phyloP scores from a whole-genome alignment of 2,888 invertebrate species.

The Eupithecia abbreviata region DNA sequence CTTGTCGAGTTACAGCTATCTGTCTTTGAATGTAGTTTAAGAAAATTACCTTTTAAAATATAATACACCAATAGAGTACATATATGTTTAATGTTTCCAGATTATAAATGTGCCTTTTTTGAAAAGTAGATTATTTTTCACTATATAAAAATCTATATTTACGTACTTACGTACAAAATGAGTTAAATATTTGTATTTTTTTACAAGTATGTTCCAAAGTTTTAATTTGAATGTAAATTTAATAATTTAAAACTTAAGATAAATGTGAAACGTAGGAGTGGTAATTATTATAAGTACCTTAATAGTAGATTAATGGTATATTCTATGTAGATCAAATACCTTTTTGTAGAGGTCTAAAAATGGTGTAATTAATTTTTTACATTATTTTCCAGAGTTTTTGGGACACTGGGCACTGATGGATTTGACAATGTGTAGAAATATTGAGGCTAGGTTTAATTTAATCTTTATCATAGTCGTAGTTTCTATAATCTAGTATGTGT shows the following conservation, averaged over 20 bases:
- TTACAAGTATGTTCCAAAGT: neutral
- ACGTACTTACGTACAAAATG: neutral
- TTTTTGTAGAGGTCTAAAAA: neutral
- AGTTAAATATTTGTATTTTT: neutral
- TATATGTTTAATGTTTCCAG: slow-evolving; percentile 49
- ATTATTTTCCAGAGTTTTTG: slow-evolving; percentile 18
- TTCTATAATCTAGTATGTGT: slow-evolving; percentile 20
- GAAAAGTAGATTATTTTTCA: slow-evolving; percentile 42
- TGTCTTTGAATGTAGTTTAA: neutral
- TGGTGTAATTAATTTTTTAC: neutral
- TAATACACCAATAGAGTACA: slow-evolving; percentile 37
- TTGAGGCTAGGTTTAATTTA: slow-evolving; percentile 38
- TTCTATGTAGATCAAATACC: slow-evolving; percentile 7
- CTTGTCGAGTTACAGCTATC: neutral
- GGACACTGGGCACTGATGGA: slow-evolving; percentile 67
- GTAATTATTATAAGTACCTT: slow-evolving; percentile 4
- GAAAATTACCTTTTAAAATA: slow-evolving; percentile 1
- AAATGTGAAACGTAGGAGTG: slow-evolving; percentile 12
- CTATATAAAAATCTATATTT: slow-evolving; percentile 1
- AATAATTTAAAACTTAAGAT: slow-evolving; percentile 15
- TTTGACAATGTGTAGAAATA: slow-evolving; percentile 64
- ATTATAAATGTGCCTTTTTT: slow-evolving; percentile 74
- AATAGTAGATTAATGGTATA: neutral
- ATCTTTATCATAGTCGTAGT: slow-evolving; percentile 18
- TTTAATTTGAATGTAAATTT: neutral